Percentiles rank a stretch among this genome's conserved stretches.
Conservation (phyloP, 2,888 invertebrate species). For the Cephus rjabovi region DNA sequence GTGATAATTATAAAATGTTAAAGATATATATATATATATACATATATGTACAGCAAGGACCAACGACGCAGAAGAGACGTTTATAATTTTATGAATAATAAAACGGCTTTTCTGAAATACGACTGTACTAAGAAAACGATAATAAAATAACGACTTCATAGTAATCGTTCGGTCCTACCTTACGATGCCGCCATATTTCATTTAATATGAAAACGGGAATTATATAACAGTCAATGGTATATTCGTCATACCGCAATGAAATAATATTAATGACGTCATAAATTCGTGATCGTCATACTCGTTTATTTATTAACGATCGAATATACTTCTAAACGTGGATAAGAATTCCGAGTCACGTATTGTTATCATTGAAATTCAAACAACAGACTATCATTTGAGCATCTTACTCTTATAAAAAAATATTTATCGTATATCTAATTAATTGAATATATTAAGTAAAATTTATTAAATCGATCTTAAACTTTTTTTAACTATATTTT, state of each 20-base stretch:
- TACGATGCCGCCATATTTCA: constrained; percentile 37
- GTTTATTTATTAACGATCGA: neutral
- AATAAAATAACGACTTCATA: constrained; percentile 38
- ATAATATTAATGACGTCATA: neutral
- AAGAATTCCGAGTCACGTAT: neutral
- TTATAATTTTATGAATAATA: constrained; percentile 8
- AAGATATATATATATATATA: no score
- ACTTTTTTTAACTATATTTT: neutral
- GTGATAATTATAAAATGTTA: no score
- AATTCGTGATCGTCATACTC: neutral
- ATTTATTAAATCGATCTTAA: neutral
- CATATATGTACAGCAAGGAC: neutral
- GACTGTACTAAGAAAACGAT: constrained; percentile 42
- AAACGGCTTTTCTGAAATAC: constrained; percentile 27
- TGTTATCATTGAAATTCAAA: neutral
- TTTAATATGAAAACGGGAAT: constrained; percentile 29
- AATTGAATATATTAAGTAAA: neutral
- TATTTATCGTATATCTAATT: neutral
- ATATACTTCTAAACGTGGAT: neutral
- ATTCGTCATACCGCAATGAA: neutral
- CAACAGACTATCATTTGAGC: neutral
- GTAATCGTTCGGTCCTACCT: constrained; percentile 34
- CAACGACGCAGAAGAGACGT: neutral
- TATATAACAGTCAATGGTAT: constrained; percentile 2
- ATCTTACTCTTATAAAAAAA: neutral